Base-by-base conservation (phyloP, 2,797 vertebrate species). In the Eospalax fontanierii region DNA sequence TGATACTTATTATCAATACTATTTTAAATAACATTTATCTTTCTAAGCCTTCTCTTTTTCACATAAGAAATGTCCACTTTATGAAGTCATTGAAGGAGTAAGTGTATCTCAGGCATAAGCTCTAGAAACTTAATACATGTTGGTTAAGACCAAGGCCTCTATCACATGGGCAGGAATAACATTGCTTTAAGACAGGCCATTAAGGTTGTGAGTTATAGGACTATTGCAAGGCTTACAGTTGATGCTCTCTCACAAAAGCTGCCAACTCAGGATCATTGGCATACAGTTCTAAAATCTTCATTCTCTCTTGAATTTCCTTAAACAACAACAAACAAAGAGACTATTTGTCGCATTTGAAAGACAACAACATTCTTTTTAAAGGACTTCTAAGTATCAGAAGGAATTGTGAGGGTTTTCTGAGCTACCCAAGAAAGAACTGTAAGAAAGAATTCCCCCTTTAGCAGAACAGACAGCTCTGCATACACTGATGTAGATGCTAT, bases 241-340 rank as follows among this genome's bases (percentile, higher is more conserved):
- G 99, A 98, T 99, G 99, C 94, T 99, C 99, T 97, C 98, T 99
- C 92, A 99, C 98, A 94, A 99, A 99, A 97, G 99, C 99, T 96
- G 99, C 99, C 98, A 99, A 99, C 97, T 99, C 99, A 6, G 99
- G 99, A 96, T 99, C 99, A 96, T 99, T 99, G 79, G 99, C 98
- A 30, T 99, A 99, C 66, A 99, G 99, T 96, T 99, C 99, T 98
- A 99, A 99, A 98, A 99, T 99, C 96, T 99, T 99, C 98, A 99
- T 99, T 98, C 99, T 98, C 98, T 99, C 99, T 98, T 99, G 99
- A 98, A 99, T 99, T 98, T 99, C 99, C 99, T 99, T 96, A 71
- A 98, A 97, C 91, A 95, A 50, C 50, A 96, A 93, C 91, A 97
- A 96, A 93, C 91, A 97, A 81, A 85, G 43, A 92, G 3, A 86